Evolutionary conservation across 2,888 invertebrate species (phyloP), one percentile per base, ranked within the genome.

Genomic region (Macaria notata): DNA sequence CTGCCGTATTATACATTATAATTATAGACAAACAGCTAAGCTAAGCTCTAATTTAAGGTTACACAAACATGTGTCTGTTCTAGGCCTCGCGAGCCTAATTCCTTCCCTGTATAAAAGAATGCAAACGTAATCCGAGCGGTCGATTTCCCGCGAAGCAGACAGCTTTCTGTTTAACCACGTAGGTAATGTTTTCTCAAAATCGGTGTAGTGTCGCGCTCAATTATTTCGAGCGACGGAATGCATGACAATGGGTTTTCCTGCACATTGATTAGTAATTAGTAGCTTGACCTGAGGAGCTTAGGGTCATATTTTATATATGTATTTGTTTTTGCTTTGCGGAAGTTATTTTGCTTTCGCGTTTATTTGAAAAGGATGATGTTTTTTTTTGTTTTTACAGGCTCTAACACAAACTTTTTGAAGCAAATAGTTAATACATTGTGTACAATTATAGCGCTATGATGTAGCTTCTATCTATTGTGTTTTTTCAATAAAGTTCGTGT

Each of bases 121-220:
- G 79, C 70, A 67, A 70, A 66, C 47, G 88, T 83, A 86, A 88
- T 71, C 67, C 70, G 84, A 88, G 73, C 77, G 56, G 53, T 49
- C 51, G 63, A 66, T 81, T 88, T 88, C 83, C 78, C 73, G 72
- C 69, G 81, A 88, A 81, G 79, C 74, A 79, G 72, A 71, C 75
- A 73, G 68, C 61, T 65, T 84, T 84, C 76, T 72, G 66, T 77
- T 78, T 76, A 81, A 61, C 75, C 76, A 73, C 75, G 78, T 76
- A 30, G 46, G 33, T 64, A 83, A 84, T 80, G 84, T 75, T 79
- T 86, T 87, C 88, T 82, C 67, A 77, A 79, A 84, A 86, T 68
- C 78, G 75, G 83, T 81, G 68, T 68, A 72, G 69, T 74, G 70
- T 69, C 69, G 62, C 60, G 54, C 39, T 65, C 64, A 57, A 62